A percentile compares a stretch with the other conserved stretches of the same genome.
These are phyloP conservation scores for Thamnophis elegans DNA, from an alignment of 2,797 vertebrate genomes.

Conservation along the genomic window DNA sequence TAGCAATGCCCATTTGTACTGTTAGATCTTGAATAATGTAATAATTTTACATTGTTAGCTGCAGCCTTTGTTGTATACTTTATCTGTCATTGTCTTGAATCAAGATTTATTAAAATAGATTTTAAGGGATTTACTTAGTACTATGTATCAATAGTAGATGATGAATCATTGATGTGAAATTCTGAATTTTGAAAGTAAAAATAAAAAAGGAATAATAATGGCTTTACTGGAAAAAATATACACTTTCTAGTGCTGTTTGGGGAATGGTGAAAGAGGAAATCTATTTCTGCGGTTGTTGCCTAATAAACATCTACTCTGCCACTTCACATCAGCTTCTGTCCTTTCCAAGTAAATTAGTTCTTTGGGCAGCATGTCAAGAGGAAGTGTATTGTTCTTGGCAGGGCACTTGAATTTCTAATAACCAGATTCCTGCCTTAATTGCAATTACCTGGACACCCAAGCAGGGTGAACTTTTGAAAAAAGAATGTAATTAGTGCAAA, in stretches of 20 bases:
- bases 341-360: constrained; percentile 72
- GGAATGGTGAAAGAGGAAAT: constrained; percentile 40
- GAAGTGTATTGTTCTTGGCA: constrained; percentile 79
- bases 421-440: constrained; percentile 79
- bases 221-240: constrained; percentile 25
- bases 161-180: constrained; percentile 47
- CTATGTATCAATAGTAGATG: constrained; percentile 17
- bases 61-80: constrained; percentile 15
- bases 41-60: not conserved
- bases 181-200: constrained; percentile 38
- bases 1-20: not conserved
- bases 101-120: constrained; percentile 12
- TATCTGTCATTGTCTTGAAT: not conserved
- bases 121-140: constrained; percentile 1
- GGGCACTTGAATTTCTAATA: constrained; percentile 78
- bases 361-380: constrained; percentile 70
- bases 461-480: constrained; percentile 76
- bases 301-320: constrained; percentile 65
- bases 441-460: constrained; percentile 81
- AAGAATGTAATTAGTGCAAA: constrained; percentile 77
- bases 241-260: constrained; percentile 11
- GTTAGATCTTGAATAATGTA: not conserved
- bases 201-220: constrained; percentile 30
- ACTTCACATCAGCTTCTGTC: constrained; percentile 67
- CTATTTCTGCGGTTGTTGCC: constrained; percentile 59